Evolutionary conservation across 2,797 vertebrate genomes (phyloP).

Genomic region (Bryconaethiops microstoma): DNA sequence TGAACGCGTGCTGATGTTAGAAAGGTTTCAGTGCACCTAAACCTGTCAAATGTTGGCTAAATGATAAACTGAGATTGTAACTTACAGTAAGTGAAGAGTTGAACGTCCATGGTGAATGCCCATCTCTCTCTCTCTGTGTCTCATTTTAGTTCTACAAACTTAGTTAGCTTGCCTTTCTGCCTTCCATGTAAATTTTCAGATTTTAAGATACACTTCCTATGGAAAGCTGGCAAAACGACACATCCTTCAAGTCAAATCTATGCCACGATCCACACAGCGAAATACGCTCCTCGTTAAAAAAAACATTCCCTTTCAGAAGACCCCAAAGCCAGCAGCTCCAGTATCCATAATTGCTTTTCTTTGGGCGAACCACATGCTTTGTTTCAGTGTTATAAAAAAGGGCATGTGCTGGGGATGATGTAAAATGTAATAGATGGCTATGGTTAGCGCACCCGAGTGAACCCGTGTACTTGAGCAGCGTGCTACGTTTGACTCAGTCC

Average conservation of each 20-base stretch:
- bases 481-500: slow-evolving; percentile 20
- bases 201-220: slow-evolving; percentile 69
- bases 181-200: slow-evolving; percentile 66
- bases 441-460: slow-evolving; percentile 45
- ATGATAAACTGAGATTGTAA: slow-evolving; percentile 30
- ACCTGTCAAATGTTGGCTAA: slow-evolving; percentile 39
- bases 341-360: slow-evolving; percentile 70
- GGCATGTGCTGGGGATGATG: slow-evolving; percentile 37
- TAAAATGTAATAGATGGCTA: slow-evolving; percentile 57
- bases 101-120: slow-evolving; percentile 19
- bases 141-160: slow-evolving; percentile 49
- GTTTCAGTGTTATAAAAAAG: slow-evolving; percentile 57
- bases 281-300: slow-evolving; percentile 73
- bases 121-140: background rate
- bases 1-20: slow-evolving; percentile 23
- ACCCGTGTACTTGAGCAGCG: slow-evolving; percentile 33
- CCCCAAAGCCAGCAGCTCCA: slow-evolving; percentile 62
- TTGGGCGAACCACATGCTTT: slow-evolving; percentile 68
- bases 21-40: background rate
- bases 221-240: slow-evolving; percentile 71
- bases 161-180: slow-evolving; percentile 52
- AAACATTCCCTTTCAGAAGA: slow-evolving; percentile 71
- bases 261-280: slow-evolving; percentile 58
- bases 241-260: slow-evolving; percentile 39
- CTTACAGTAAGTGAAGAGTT: slow-evolving; percentile 22